Base-by-base conservation (phyloP, 37 sponge, comb jelly and placozoan species). In the Halichondria panicea region DNA sequence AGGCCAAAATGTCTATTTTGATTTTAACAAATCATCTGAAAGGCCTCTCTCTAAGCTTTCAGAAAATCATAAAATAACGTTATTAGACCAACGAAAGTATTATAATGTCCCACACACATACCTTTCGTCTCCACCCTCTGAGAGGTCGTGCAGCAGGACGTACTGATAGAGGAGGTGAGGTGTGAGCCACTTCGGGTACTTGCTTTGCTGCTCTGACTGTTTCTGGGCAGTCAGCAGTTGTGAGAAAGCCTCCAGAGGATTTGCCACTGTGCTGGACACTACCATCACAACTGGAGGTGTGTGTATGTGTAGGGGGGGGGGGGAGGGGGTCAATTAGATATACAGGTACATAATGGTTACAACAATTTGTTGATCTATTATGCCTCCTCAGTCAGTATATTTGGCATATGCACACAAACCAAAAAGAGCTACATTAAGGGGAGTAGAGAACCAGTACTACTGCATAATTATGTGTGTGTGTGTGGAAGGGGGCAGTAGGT, bases 141-240 rank as follows among this genome's bases (percentile, higher is more conserved):
- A 19, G 7, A 32, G 28, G 31, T 94, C 91, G 38, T 94, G 95
- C 24, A 94, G 78, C 25, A 94, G 80, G 31, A 94, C 56, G 43
- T 79, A 73, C 41, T 87, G 87, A 77, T 87, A 78, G 67, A 66
- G 72, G 48, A 82, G 15, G 44, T 86, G 87, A 25, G 87, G 82
- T 24, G 80, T 61, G 72, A 92, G 73, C 85, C 89, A 84, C 70
- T 91, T 82, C 42, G 91, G 88, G 38, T 88, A 44, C 27, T 61
- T 57, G 37, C 28, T 55, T n/a, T n/a, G n/a, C 67, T 73, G 30
- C 79, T 86, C 82, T 33, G 71, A 57, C 64, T 68, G 65, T 38
- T 79, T 74, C 84, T 87, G 91, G 50, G 54, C 68, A 41, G 71
- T 48, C 43, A 77, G 45, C 33, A 96, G 75, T 13, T 75, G 56